Evolutionary conservation across 92 coral and sea anemone species (phyloP).

Genomic region (Parazoanthus darwini): DNA sequence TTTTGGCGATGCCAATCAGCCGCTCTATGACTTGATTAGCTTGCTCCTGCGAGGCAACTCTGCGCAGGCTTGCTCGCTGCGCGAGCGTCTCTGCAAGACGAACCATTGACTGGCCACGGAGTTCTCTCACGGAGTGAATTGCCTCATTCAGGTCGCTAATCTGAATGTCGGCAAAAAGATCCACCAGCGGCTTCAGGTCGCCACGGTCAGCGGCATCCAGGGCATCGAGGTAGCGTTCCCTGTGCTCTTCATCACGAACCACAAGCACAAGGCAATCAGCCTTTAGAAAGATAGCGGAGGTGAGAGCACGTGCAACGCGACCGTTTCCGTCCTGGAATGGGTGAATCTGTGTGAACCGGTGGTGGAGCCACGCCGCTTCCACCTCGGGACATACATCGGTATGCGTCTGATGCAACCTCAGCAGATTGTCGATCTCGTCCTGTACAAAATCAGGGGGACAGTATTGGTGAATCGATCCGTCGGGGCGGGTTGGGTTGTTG

Average conservation of each 20-base stretch:
- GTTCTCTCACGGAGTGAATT: too few species aligned
- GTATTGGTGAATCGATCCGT: conserved; percentile 8
- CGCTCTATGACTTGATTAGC: too few species aligned
- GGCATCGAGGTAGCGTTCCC: conserved; percentile 1
- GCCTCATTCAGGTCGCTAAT: background rate
- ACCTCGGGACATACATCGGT: background rate
- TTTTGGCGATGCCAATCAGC: too few species aligned
- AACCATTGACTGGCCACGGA: too few species aligned
- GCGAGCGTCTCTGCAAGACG: too few species aligned
- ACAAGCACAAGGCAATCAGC: background rate
- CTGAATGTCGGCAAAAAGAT: background rate
- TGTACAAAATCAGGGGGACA: background rate
- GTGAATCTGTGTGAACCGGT: conserved; percentile 2
- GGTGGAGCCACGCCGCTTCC: conserved; percentile 5
- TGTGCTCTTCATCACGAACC: background rate
- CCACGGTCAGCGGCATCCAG: background rate
- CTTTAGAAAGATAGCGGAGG: background rate
- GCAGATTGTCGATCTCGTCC: background rate
- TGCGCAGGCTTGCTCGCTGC: too few species aligned
- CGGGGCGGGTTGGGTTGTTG: conserved; percentile 4
- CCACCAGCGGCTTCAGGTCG: background rate
- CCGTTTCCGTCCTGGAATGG: conserved; percentile 4
- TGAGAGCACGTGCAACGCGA: background rate
- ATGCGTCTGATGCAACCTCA: background rate
- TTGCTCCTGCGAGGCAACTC: too few species aligned